Base-by-base conservation (phyloP, 2,888 invertebrate species). In the Phengaris alcon region DNA sequence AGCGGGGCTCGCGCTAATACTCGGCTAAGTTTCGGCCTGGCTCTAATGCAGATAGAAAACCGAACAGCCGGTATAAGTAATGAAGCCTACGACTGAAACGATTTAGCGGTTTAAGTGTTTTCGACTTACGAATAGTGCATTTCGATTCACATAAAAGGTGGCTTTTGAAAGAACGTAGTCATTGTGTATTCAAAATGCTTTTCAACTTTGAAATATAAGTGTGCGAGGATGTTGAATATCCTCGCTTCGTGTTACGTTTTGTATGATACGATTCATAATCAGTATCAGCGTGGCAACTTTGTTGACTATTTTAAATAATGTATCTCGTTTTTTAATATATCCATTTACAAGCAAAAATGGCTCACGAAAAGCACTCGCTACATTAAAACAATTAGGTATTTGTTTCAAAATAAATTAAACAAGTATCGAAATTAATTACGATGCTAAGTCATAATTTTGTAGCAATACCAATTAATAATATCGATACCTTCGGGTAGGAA, bases 61-160 rank as follows among this genome's bases (percentile, higher is more conserved):
- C 84, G 80, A 84, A 86, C 80, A 84, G 82, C 80, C 77, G 77
- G 80, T 81, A 81, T 83, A 82, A 83, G 83, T 83, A 86, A 87
- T 85, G 84, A 84, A 84, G 78, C 78, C 77, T 76, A 78, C 77
- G 76, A 74, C 76, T 73, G 76, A 76, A 64, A 57, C 76, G 77
- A 76, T 80, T 78, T 79, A 75, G 74, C 74, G 74, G 76, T 75
- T 75, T 78, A 78, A 79, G 77, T 77, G 76, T 78, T 78, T 77
- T 76, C 76, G 76, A 74, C 68, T 76, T 57, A 78, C 75, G 76
- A 77, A 77, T 75, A 76, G 77, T 72, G 76, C 76, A 77, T 74
- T 78, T 75, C 77, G 78, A 78, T 78, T 79, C 80, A 73, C 54
- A 70, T 70, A 70, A 48, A 51, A 70, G 75, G 75, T 55, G 44